Evolutionary conservation across 2,888 invertebrate species (phyloP), one percentile per base, ranked within the genome.

Genomic region (Metallyticus violacea): DNA sequence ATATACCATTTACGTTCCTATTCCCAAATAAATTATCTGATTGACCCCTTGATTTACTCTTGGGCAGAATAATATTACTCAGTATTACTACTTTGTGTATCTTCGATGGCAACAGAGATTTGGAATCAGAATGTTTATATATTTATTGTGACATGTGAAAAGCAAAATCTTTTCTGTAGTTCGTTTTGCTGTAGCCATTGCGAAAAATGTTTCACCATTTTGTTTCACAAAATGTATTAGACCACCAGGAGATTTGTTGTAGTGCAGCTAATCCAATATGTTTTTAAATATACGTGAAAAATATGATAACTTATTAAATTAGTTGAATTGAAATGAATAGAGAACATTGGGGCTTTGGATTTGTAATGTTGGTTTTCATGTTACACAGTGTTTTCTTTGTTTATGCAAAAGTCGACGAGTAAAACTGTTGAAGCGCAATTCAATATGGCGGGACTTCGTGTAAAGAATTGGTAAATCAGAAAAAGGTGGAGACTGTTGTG

Each of bases 381-480:
- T 0, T 62, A 3, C 15, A 62, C 40, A 62, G 6, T 62, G 40
- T 62, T 62, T 62, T 62, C 40, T 62, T 62, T 62, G 40, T 62
- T 30, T 30, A 30, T 62, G 40, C 40, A 15, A 62, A 62, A 62
- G 15, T 62, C 15, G 15, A 2, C 40, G 40, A 62, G 40, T 62
- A 22, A 22, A 22, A 15, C 40, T 62, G 6, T 7, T 28, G 7
- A 25, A 28, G 83, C 77, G 62, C 79, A 84, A 86, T 86, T 76
- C 86, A 87, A 87, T 80, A 87, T 87, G 87, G 87, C 83, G 87
- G 79, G 30, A 29, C 27, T 62, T 79, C n/a, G 62, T 80, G 6
- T 85, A 15, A 15, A 27, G 25, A 40, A 26, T 6, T 15, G 26
- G 62, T 84, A 79, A 76, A 76, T 25, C 7, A 62, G 40, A 62